A percentile compares a stretch with the other conserved stretches of the same genome.
phyloP scores from a whole-genome alignment of 2,113 vertebrate genomes.

The Empidonax traillii region DNA sequence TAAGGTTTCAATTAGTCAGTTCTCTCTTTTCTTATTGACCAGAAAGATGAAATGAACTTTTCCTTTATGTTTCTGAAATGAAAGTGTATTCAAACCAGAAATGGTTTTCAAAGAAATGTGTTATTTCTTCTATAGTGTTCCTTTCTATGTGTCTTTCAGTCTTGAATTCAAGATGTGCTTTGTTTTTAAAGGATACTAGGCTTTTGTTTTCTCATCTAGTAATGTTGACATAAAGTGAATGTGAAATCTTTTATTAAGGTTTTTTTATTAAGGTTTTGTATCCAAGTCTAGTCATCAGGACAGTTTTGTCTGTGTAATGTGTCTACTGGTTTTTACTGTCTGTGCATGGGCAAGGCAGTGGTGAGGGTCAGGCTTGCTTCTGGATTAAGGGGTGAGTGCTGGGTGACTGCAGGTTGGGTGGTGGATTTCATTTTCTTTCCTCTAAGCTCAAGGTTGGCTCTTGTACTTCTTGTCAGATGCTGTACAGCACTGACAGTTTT shows the following conservation, averaged over 20 bases:
- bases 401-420: not conserved
- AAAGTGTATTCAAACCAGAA: not conserved
- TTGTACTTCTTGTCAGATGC: not conserved
- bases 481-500: not conserved
- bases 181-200: not conserved
- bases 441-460: not conserved
- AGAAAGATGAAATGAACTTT: not conserved
- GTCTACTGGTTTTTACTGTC: not conserved
- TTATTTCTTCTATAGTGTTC: not conserved
- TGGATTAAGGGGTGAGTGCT: not conserved
- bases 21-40: not conserved
- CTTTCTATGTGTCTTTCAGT: not conserved
- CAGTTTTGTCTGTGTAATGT: not conserved
- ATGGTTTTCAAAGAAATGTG: not conserved
- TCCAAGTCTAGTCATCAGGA: not conserved
- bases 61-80: not conserved
- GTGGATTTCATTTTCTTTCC: not conserved
- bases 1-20: not conserved
- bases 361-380: not conserved
- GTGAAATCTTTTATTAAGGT: not conserved
- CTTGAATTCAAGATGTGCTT: not conserved
- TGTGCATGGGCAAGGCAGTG: not conserved
- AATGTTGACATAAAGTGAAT: not conserved
- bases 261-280: not conserved
- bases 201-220: not conserved